A percentile compares a stretch with the other conserved stretches of the same genome.
Evolutionary conservation across 2,888 invertebrate species (phyloP).

Genomic region (Dryobotodes eremita): DNA sequence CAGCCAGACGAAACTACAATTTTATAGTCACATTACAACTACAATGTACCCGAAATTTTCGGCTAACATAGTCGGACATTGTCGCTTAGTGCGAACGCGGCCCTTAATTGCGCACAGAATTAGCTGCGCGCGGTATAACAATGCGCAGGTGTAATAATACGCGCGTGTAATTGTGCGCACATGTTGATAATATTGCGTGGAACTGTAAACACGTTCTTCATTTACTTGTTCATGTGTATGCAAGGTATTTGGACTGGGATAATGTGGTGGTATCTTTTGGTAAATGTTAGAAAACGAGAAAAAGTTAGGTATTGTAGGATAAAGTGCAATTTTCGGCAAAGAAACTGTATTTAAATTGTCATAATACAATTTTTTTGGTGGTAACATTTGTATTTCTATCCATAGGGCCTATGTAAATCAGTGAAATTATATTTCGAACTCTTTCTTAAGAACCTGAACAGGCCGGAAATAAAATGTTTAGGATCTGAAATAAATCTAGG

Average conservation of each 20-base stretch:
- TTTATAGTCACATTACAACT: constrained; percentile 27
- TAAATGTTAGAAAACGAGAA: background rate
- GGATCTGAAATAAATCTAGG: background rate
- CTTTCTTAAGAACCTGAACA: background rate
- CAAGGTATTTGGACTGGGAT: constrained; percentile 13
- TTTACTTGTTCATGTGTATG: constrained; percentile 42
- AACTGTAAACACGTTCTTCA: constrained; percentile 56
- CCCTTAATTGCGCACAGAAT: constrained; percentile 56
- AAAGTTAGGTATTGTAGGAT: too few species aligned
- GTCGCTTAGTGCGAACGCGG: constrained; percentile 34
- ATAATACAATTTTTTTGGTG: background rate
- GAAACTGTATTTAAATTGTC: background rate
- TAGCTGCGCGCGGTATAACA: constrained; percentile 57
- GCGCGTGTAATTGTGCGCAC: constrained; percentile 54
- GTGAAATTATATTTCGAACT: background rate
- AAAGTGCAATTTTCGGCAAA: background rate
- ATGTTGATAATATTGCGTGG: constrained; percentile 49
- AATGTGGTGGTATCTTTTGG: background rate
- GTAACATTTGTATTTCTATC: too few species aligned
- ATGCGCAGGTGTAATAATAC: constrained; percentile 63
- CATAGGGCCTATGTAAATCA: background rate
- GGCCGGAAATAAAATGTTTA: background rate
- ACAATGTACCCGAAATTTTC: constrained; percentile 31
- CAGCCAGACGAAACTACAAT: background rate
- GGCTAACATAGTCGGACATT: constrained; percentile 36